Percentiles rank a stretch among this genome's conserved stretches.
phyloP scores from a whole-genome alignment of 30 jellyfish, hydroid and myxozoan genomes.

The Morbakka virulenta region DNA sequence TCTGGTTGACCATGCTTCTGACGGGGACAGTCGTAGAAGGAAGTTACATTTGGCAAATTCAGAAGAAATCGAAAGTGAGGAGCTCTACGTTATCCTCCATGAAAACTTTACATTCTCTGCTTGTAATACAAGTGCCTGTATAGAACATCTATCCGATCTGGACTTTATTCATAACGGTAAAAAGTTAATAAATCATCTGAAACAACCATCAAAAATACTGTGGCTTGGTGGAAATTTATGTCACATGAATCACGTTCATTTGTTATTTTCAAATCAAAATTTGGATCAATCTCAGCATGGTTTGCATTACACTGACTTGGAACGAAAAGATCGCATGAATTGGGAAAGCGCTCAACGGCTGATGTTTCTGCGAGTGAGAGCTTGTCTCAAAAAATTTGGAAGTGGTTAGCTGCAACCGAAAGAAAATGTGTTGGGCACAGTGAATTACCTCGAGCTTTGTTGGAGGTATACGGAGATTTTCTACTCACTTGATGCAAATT shows the following conservation, averaged over 20 bases:
- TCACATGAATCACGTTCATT: slow-evolving; percentile 12
- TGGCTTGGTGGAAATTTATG: slow-evolving; percentile 16
- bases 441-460: slow-evolving; percentile 8
- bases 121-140: neutral
- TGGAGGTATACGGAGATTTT: slow-evolving; percentile 33
- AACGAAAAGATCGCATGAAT: slow-evolving; percentile 33
- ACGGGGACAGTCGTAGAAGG: slow-evolving; percentile 41
- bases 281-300: slow-evolving; percentile 16
- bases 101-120: slow-evolving; percentile 31
- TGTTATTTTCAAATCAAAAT: neutral
- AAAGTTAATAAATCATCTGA: slow-evolving; percentile 12
- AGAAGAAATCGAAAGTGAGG: slow-evolving; percentile 8
- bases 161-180: slow-evolving; percentile 39
- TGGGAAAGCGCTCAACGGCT: slow-evolving; percentile 32
- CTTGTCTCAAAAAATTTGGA: neutral
- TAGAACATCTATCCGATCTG: slow-evolving; percentile 16
- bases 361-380: slow-evolving; percentile 23
- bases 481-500: neutral
- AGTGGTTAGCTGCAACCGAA: slow-evolving; percentile 16
- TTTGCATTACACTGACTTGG: slow-evolving; percentile 23
- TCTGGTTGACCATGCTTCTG: slow-evolving; percentile 59
- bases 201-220: slow-evolving; percentile 15
- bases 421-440: slow-evolving; percentile 14
- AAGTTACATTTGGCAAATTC: slow-evolving; percentile 4
- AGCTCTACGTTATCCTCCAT: slow-evolving; percentile 7